Percentiles rank a stretch among this genome's conserved stretches.
Evolutionary conservation across 1,140 invertebrate species (phyloP).

Genomic region (Samia ricini): DNA sequence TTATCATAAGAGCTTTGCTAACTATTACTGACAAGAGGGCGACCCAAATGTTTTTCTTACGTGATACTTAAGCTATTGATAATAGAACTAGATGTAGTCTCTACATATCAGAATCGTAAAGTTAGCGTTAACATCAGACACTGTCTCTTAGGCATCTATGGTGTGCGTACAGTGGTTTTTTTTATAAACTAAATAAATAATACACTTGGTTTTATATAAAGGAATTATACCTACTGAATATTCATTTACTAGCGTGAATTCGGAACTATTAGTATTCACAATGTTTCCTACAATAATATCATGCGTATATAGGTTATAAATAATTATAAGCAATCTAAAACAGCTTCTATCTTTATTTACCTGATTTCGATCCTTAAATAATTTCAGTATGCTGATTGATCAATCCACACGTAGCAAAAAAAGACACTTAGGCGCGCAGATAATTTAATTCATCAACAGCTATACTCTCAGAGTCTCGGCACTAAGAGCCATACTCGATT

Average conservation of each 20-base stretch:
- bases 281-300: too few relatives aligned
- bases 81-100: background rate
- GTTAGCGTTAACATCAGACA: background rate
- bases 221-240: too few relatives aligned
- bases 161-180: background rate
- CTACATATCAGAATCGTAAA: background rate
- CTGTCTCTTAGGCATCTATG: slow-evolving; percentile 1
- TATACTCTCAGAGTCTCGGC: background rate
- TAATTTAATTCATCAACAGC: background rate
- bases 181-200: background rate
- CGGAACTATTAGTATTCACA: too few relatives aligned
- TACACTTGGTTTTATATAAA: background rate
- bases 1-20: too few relatives aligned
- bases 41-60: too few relatives aligned
- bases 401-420: background rate
- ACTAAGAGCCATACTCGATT: slow-evolving; percentile 34
- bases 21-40: too few relatives aligned
- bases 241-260: too few relatives aligned
- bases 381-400: background rate
- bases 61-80: background rate
- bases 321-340: too few relatives aligned
- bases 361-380: background rate
- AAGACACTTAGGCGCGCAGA: background rate
- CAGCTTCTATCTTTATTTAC: background rate
- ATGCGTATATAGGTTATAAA: too few relatives aligned